phyloP scores from a whole-genome alignment of 1,140 invertebrate species.

The Augochlora pura region DNA sequence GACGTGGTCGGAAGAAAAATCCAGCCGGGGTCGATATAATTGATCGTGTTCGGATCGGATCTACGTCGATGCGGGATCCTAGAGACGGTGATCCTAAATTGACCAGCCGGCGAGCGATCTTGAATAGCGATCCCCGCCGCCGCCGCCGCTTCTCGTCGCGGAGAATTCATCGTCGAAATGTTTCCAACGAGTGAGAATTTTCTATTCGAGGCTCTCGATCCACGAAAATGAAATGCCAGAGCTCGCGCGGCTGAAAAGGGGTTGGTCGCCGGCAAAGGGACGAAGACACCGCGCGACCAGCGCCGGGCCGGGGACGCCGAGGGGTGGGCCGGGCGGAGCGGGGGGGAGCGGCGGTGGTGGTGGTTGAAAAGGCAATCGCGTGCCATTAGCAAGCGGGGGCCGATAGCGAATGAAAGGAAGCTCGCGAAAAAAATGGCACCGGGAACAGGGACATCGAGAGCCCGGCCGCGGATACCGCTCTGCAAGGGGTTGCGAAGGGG shows the following conservation, averaged over 20 bases:
- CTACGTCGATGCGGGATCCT: not conserved
- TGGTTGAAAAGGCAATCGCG: conserved; percentile 59
- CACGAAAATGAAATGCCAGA: conserved; percentile 34
- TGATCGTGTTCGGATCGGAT: not conserved
- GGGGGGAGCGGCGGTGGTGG: conserved; percentile 2
- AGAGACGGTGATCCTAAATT: not conserved
- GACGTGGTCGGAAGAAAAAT: too few species aligned
- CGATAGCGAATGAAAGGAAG: conserved; percentile 66
- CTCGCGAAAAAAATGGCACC: conserved; percentile 55
- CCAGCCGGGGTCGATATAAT: not conserved
- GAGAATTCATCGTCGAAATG: conserved; percentile 1
- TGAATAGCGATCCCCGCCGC: not conserved
- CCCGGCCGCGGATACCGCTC: conserved; percentile 7
- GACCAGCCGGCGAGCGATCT: not conserved
- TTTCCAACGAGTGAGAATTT: conserved; percentile 1
- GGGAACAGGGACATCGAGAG: conserved; percentile 29
- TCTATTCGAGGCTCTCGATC: conserved; percentile 15
- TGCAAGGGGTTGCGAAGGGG: conserved; percentile 40
- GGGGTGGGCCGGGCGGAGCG: not conserved
- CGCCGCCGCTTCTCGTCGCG: not conserved
- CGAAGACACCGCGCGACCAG: not conserved
- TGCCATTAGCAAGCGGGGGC: conserved; percentile 63
- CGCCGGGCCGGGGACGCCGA: not conserved
- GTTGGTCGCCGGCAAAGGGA: not conserved
- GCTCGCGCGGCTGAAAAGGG: conserved; percentile 7